Conservation (phyloP, 1,140 invertebrate genomes). For the Chelonus insularis region DNA sequence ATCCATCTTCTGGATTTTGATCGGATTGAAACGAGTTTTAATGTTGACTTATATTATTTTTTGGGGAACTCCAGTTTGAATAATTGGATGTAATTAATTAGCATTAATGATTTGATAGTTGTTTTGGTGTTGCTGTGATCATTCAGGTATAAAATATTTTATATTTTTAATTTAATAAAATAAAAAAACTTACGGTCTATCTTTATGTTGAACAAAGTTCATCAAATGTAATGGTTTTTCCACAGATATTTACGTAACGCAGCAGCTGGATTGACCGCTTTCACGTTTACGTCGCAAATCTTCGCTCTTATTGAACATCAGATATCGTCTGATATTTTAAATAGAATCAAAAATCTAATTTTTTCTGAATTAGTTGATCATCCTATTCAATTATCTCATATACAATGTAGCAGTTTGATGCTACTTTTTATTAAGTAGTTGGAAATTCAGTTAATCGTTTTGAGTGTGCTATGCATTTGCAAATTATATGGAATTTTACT, state of each 20-base stretch:
- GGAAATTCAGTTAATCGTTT: too few species aligned
- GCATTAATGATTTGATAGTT: too few species aligned
- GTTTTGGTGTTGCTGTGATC: too few species aligned
- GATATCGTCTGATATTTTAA: not conserved
- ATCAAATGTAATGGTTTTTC: slow-evolving; percentile 42
- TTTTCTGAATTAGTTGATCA: not conserved
- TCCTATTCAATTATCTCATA: not conserved
- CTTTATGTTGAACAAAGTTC: slow-evolving; percentile 11
- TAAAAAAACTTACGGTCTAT: not conserved
- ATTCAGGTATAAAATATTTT: not conserved
- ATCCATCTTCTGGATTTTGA: too few species aligned
- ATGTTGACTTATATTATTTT: too few species aligned
- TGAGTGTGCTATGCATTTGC: too few species aligned
- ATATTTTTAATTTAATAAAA: slow-evolving; percentile 3
- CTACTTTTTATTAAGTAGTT: too few species aligned
- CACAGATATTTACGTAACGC: slow-evolving; percentile 51
- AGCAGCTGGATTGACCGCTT: slow-evolving; percentile 51
- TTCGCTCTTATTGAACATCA: slow-evolving; percentile 13
- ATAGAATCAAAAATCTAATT: not conserved
- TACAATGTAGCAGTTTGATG: too few species aligned
- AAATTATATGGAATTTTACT: too few species aligned
- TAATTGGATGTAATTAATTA: too few species aligned
- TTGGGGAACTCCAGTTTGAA: too few species aligned
- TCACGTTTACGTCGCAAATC: slow-evolving; percentile 43
- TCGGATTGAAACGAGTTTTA: too few species aligned